A percentile compares a stretch with the other conserved stretches of the same genome.
Evolutionary conservation across 1,140 invertebrate species (phyloP).

Genomic region (Pachyrhynchus sulphureomaculatus): DNA sequence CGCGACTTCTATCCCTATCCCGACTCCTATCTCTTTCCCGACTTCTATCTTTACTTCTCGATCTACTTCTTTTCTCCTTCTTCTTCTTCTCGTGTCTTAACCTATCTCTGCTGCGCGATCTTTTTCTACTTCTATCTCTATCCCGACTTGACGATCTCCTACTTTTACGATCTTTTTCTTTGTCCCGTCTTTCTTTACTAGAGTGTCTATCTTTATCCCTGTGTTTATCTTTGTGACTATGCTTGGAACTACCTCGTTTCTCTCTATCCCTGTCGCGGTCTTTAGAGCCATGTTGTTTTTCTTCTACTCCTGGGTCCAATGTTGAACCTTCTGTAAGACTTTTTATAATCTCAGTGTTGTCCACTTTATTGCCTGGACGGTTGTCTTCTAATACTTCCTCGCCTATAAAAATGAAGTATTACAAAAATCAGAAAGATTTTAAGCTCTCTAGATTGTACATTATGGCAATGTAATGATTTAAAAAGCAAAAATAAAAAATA

Average conservation of each 20-base stretch:
- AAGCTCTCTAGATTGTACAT: too few species aligned
- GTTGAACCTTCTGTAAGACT: constrained; percentile 39
- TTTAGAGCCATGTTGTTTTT: constrained; percentile 23
- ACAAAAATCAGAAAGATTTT: too few species aligned
- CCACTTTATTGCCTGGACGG: constrained; percentile 38
- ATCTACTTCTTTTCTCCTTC: constrained; percentile 35
- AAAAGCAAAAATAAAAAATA: too few species aligned
- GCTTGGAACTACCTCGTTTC: constrained; percentile 43
- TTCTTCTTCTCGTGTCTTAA: constrained; percentile 35
- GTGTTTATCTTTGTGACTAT: constrained; percentile 45
- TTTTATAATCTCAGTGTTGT: constrained; percentile 47
- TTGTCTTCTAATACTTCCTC: constrained; percentile 50
- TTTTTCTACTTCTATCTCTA: constrained; percentile 34
- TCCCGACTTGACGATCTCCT: constrained; percentile 40
- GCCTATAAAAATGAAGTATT: constrained; percentile 21
- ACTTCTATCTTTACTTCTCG: constrained; percentile 34
- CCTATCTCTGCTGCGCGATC: constrained; percentile 40
- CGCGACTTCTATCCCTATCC: constrained; percentile 4
- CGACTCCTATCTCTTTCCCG: constrained; percentile 12
- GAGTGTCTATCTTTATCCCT: constrained; percentile 44
- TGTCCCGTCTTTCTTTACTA: constrained; percentile 44
- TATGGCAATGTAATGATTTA: too few species aligned
- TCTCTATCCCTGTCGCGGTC: constrained; percentile 44
- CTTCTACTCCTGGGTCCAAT: constrained; percentile 35
- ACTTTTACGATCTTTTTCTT: constrained; percentile 23